Conservation (phyloP, 2,113 vertebrate genomes). For the Nettapus auritus region DNA sequence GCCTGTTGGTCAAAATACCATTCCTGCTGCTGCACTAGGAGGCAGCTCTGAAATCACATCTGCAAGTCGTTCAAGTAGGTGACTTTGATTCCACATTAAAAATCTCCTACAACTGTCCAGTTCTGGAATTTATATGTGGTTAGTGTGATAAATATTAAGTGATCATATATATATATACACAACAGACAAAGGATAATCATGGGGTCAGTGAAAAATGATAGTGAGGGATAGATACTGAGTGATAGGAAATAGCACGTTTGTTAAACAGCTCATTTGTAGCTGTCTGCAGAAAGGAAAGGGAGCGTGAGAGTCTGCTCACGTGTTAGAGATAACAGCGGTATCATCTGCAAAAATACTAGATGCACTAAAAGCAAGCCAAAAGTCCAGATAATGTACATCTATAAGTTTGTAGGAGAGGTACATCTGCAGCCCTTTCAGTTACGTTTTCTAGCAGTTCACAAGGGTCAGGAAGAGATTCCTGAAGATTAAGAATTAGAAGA, state of each 20-base stretch:
- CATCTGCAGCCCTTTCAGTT: background rate
- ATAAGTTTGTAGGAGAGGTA: background rate
- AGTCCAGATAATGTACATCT: background rate
- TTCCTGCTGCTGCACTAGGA: background rate
- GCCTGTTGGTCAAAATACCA: background rate
- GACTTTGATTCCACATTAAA: conserved; percentile 20
- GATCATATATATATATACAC: background rate
- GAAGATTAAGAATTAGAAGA: conserved; percentile 13
- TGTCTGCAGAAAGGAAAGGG: conserved; percentile 47
- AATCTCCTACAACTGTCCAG: conserved; percentile 28
- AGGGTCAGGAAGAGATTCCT: conserved; percentile 2
- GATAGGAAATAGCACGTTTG: conserved; percentile 40
- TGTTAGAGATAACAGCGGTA: conserved; percentile 29
- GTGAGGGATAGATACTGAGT: background rate
- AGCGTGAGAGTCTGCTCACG: conserved; percentile 1
- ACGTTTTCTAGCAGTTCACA: conserved; percentile 24
- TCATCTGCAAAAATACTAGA: conserved; percentile 24
- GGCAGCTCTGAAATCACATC: background rate
- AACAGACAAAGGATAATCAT: conserved; percentile 4
- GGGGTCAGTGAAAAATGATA: conserved; percentile 22
- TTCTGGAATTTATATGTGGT: conserved; percentile 25
- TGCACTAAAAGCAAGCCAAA: conserved; percentile 3
- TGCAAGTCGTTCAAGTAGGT: conserved; percentile 20
- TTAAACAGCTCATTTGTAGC: conserved; percentile 59
- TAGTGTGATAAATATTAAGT: conserved; percentile 30